Evolutionary conservation across 2,797 vertebrate genomes (phyloP), one percentile per base, ranked within the genome.

Genomic region (Centropyge bicolor): DNA sequence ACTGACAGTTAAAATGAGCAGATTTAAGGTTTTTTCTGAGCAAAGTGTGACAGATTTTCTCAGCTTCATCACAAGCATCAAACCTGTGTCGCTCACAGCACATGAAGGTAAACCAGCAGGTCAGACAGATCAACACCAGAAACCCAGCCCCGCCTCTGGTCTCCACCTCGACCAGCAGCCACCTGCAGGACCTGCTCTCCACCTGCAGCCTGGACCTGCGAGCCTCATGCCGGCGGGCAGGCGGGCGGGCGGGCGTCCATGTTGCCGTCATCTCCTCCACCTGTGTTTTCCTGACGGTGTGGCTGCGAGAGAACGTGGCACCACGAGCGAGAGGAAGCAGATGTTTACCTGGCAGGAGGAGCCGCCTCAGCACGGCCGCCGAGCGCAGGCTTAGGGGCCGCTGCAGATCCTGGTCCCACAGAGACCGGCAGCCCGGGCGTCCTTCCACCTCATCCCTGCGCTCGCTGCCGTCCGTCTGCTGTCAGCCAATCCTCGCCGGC

Each of bases 271-370:
- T 31, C 11, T 83, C 0, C 46, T 69, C 1, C 4, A 67, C 55
- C 59, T 65, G 74, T 71, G 56, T 56, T 60, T 78, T 64, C 36
- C 49, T 6, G 20, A 16, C 31, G 8, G 51, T 51, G 35, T 38
- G 2, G 46, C 20, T 8, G 4, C 3, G 43, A 68, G 41, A 16
- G 22, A 38, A 8, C 8, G 24, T 38, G 8, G 20, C 0, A 2
- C 70, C 3, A 19, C 17, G 22, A 48, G 51, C 27, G 9, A 65
- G 20, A 45, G 49, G 61, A 68, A 64, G 63, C 55, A 7, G 57
- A 46, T 62, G 77, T 89, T 90, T 91, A 90, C 89, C 92, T 90
- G 43, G 9, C 55, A 49, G 69, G 57, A 48, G 69, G 72, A 74
- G 13, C 49, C 59, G 27, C 22, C 63, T 63, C 35, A 70, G 24